phyloP scores from a whole-genome alignment of 2,797 vertebrate genomes.

The Masticophis lateralis region DNA sequence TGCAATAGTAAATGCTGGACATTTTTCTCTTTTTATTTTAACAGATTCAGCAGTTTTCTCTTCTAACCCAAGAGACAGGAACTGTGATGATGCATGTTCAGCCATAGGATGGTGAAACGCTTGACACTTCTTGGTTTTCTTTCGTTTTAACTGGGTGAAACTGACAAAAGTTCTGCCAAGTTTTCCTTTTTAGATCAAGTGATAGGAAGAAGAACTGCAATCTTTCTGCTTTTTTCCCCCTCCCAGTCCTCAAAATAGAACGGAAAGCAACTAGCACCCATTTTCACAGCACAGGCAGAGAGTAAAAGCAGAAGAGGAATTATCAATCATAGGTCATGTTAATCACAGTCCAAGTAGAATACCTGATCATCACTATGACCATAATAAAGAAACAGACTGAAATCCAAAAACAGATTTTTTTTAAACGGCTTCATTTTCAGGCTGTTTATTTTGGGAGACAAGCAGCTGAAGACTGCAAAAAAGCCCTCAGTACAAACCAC shows the following conservation, averaged over 20 bases:
- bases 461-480: not conserved
- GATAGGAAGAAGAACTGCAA: not conserved
- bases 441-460: not conserved
- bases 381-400: not conserved
- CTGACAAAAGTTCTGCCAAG: not conserved
- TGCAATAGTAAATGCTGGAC: not conserved
- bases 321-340: not conserved
- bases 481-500: not conserved
- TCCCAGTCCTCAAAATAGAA: not conserved
- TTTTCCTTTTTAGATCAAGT: not conserved
- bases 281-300: not conserved
- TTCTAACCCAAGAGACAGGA: not conserved
- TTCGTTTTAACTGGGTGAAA: not conserved
- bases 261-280: not conserved
- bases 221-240: not conserved
- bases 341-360: not conserved
- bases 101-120: not conserved
- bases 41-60: not conserved
- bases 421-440: not conserved
- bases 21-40: not conserved
- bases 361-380: not conserved
- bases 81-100: not conserved
- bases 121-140: not conserved
- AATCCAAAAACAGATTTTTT: not conserved
- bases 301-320: not conserved